phyloP scores from a whole-genome alignment of 2,113 vertebrate genomes.

The Psilopogon haemacephalus region DNA sequence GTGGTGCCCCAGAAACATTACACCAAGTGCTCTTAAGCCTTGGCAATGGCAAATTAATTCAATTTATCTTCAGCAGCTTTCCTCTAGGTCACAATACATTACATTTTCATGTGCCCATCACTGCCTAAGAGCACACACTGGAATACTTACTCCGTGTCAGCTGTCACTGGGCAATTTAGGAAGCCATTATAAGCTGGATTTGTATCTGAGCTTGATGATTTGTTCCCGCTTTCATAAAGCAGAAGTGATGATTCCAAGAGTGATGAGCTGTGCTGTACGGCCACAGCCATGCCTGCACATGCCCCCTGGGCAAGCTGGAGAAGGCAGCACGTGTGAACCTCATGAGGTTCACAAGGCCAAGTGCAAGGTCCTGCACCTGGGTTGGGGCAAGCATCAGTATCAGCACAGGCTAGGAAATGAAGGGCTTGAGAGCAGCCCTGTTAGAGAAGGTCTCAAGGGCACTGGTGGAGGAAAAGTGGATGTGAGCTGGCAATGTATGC shows the following conservation, averaged over 20 bases:
- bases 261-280: neutral
- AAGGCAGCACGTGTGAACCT: too few species aligned
- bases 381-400: too few species aligned
- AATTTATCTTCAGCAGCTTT: neutral
- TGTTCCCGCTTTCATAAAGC: neutral
- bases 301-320: too few species aligned
- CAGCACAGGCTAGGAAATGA: too few species aligned
- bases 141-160: neutral
- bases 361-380: too few species aligned
- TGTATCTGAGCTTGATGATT: neutral
- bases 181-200: neutral
- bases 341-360: too few species aligned
- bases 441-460: too few species aligned
- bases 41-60: constrained; percentile 8
- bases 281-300: too few species aligned
- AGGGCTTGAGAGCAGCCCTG: too few species aligned
- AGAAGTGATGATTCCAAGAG: neutral
- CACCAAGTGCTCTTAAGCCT: neutral
- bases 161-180: neutral
- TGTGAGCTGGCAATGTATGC: too few species aligned
- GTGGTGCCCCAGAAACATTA: neutral
- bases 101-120: neutral
- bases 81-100: neutral
- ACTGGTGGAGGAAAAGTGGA: too few species aligned
- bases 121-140: neutral